Evolutionary conservation across 2,797 vertebrate genomes (phyloP).

Genomic region (Sebastes taczanowskii): DNA sequence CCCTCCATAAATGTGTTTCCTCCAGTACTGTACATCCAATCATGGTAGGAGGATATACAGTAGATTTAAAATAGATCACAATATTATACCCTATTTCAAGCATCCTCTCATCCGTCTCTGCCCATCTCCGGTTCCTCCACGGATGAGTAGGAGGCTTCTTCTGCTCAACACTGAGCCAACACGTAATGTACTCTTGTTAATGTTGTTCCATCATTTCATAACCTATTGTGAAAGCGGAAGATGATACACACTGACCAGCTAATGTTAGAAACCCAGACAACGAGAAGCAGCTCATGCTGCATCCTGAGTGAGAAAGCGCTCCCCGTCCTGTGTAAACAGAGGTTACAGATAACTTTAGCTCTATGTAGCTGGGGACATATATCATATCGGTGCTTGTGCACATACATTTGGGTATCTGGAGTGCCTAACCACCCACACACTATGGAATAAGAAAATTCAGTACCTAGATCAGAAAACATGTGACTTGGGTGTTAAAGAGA

Average conservation of each 20-base stretch:
- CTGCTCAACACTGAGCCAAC: constrained; percentile 29
- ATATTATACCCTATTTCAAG: constrained; percentile 24
- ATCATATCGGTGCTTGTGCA: background rate
- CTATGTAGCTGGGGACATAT: background rate
- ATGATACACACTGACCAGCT: background rate
- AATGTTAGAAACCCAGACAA: background rate
- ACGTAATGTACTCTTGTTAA: constrained; percentile 36
- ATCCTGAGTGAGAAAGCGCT: background rate
- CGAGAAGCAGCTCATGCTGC: background rate
- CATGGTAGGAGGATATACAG: constrained; percentile 19
- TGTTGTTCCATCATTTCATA: constrained; percentile 52
- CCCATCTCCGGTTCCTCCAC: constrained; percentile 36
- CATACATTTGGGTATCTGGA: background rate
- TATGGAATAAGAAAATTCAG: background rate
- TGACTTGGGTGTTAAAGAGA: background rate
- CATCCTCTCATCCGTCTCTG: constrained; percentile 9
- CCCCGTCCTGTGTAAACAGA: background rate
- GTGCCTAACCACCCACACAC: background rate
- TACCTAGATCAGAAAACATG: background rate
- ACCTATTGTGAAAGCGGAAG: constrained; percentile 36
- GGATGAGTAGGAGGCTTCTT: constrained; percentile 61
- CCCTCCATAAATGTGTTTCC: constrained; percentile 7
- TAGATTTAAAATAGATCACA: constrained; percentile 39
- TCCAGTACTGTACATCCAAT: constrained; percentile 22
- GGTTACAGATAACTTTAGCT: background rate